Conservation (phyloP, 2,797 vertebrate species). For the Epinephelus awoara region DNA sequence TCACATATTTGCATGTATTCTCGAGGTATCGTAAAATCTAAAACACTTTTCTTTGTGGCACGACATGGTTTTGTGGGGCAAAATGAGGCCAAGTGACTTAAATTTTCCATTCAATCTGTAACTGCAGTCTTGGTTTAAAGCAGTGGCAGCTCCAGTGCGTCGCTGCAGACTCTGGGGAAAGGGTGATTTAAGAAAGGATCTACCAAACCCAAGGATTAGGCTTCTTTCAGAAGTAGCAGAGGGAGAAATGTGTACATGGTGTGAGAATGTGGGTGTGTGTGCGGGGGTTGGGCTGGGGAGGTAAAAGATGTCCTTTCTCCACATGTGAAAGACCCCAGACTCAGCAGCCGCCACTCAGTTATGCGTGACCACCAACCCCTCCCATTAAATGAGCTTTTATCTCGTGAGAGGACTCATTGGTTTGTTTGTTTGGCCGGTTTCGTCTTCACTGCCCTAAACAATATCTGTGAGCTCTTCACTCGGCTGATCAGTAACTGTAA, state of each 20-base stretch:
- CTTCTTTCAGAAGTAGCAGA: constrained; percentile 41
- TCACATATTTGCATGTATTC: constrained; percentile 2
- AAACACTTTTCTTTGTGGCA: background rate
- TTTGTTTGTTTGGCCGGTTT: constrained; percentile 54
- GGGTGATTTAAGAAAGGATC: constrained; percentile 49
- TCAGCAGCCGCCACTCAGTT: constrained; percentile 63
- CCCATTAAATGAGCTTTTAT: constrained; percentile 58
- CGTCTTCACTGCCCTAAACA: constrained; percentile 18
- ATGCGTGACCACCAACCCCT: constrained; percentile 55
- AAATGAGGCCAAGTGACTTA: constrained; percentile 14
- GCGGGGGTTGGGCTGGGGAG: background rate
- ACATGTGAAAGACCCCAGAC: constrained; percentile 70
- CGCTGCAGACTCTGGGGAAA: constrained; percentile 27
- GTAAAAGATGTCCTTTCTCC: constrained; percentile 56
- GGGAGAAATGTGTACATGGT: constrained; percentile 44
- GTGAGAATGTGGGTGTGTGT: constrained; percentile 16
- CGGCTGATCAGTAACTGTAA: constrained; percentile 40
- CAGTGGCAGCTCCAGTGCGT: constrained; percentile 6
- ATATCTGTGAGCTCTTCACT: constrained; percentile 2
- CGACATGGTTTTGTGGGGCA: background rate
- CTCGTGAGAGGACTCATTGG: constrained; percentile 38
- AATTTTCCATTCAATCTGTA: constrained; percentile 47
- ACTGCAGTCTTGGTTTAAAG: constrained; percentile 24
- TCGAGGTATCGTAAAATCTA: background rate
- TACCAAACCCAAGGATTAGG: constrained; percentile 47